These are phyloP conservation scores for Rhyacichthys aspro DNA, from an alignment of 2,797 vertebrate genomes.

Conservation along the genomic window DNA sequence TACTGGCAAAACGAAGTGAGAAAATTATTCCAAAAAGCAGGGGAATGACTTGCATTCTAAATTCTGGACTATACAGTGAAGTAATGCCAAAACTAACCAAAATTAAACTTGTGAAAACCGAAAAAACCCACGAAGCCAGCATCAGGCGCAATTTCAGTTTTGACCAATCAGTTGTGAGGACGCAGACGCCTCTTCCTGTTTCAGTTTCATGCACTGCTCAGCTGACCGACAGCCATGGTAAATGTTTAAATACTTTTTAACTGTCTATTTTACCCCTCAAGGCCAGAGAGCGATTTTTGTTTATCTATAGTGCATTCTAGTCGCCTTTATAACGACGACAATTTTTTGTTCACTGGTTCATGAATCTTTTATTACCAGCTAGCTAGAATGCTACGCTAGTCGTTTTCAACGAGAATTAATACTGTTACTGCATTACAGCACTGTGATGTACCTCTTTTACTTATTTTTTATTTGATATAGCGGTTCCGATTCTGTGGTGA, in stretches of 20 bases:
- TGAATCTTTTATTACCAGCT: background rate
- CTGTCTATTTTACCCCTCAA: background rate
- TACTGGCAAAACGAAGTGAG: too few relatives aligned
- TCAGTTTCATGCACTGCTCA: conserved; percentile 8
- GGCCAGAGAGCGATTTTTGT: background rate
- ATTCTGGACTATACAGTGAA: too few relatives aligned
- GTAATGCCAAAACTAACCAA: too few relatives aligned
- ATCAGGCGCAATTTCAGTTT: background rate
- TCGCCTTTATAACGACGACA: too few relatives aligned
- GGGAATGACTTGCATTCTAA: too few relatives aligned
- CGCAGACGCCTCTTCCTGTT: conserved; percentile 27
- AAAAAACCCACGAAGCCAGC: background rate
- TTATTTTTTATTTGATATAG: conserved; percentile 65
- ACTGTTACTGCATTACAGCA: background rate
- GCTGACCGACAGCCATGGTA: conserved; percentile 63
- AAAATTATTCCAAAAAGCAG: too few relatives aligned
- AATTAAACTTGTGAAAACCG: too few relatives aligned
- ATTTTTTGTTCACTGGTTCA: background rate
- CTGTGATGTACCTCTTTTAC: too few relatives aligned
- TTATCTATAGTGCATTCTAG: background rate
- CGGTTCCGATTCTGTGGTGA: conserved; percentile 97
- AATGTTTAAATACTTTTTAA: conserved; percentile 2
- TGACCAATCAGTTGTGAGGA: conserved; percentile 50
- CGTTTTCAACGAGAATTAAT: background rate
- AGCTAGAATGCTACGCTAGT: conserved; percentile 47